These are phyloP conservation scores for Hirtodrosophila cameraria DNA, from an alignment of 2,888 invertebrate genomes.

Conservation along the genomic window DNA sequence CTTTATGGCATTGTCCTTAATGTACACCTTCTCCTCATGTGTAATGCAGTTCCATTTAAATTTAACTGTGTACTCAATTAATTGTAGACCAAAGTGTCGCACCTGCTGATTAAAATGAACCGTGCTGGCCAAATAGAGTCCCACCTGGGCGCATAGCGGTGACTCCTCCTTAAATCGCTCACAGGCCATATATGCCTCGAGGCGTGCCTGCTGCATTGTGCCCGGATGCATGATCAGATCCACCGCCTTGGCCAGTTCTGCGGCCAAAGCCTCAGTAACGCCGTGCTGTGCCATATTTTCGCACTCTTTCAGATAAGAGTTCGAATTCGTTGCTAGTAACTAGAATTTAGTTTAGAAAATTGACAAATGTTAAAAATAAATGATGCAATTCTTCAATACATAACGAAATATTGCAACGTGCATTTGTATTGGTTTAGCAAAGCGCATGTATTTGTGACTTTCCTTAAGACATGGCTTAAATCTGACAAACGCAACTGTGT, in stretches of 20 bases:
- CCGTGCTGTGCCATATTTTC: slow-evolving; percentile 79
- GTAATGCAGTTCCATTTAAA: slow-evolving; percentile 96
- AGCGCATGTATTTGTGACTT: slow-evolving; percentile 8
- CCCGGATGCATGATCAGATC: slow-evolving; percentile 93
- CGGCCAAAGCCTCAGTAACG: slow-evolving; percentile 85
- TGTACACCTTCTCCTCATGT: slow-evolving; percentile 93
- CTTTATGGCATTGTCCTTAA: slow-evolving; percentile 96
- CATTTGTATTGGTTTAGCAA: neutral
- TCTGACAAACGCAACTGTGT: neutral
- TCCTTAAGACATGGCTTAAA: slow-evolving; percentile 14
- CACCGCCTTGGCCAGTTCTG: slow-evolving; percentile 91
- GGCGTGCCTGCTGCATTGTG: slow-evolving; percentile 90
- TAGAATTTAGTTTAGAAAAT: too few species aligned
- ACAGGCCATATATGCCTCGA: slow-evolving; percentile 93
- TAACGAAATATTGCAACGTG: too few species aligned
- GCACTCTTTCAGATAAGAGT: too few species aligned
- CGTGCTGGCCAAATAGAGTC: slow-evolving; percentile 89
- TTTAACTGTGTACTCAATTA: slow-evolving; percentile 97
- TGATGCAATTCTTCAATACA: too few species aligned
- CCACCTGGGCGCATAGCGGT: slow-evolving; percentile 93
- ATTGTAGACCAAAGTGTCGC: slow-evolving; percentile 95
- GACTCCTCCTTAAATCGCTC: slow-evolving; percentile 89
- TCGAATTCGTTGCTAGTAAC: too few species aligned
- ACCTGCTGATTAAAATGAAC: slow-evolving; percentile 91
- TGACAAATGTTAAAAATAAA: too few species aligned